These are phyloP conservation scores for Acanthopleura granulata DNA, from an alignment of 2,888 invertebrate genomes.

Conservation along the genomic window DNA sequence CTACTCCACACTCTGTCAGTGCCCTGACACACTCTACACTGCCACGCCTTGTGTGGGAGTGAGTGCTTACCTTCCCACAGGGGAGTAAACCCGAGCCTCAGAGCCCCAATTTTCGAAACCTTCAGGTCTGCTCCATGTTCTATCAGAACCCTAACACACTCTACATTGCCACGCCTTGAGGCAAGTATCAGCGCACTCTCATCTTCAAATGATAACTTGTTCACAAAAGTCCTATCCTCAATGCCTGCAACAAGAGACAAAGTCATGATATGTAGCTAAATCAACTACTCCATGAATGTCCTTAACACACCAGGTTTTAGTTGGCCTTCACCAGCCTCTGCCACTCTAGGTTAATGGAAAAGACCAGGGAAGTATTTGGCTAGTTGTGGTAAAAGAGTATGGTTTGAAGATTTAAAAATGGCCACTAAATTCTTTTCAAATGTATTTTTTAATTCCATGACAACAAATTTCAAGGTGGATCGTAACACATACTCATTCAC, in stretches of 20 bases:
- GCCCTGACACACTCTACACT: conserved; percentile 47
- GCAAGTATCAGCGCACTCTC: conserved; percentile 66
- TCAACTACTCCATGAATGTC: too few relatives aligned
- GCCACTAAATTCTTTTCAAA: too few relatives aligned
- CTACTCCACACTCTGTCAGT: conserved; percentile 59
- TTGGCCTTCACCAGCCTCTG: too few relatives aligned
- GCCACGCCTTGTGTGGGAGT: conserved; percentile 27
- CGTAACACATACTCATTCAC: too few relatives aligned
- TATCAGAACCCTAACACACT: conserved; percentile 54
- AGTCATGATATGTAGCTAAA: too few relatives aligned
- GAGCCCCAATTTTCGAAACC: conserved; percentile 40
- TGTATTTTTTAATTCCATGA: too few relatives aligned
- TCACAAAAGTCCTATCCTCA: conserved; percentile 49
- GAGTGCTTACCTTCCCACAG: conserved; percentile 58
- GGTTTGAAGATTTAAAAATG: too few relatives aligned
- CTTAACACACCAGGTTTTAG: too few relatives aligned
- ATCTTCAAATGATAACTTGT: conserved; percentile 63
- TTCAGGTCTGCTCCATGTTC: conserved; percentile 61
- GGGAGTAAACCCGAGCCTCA: conserved; percentile 43
- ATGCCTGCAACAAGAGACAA: background rate
- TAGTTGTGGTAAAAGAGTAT: too few relatives aligned
- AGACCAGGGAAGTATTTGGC: too few relatives aligned
- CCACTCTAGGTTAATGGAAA: too few relatives aligned
- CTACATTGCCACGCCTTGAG: conserved; percentile 47
- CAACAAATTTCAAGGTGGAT: too few relatives aligned